Evolutionary conservation across 1,140 invertebrate species (phyloP).

Genomic region (Tyrophagus putrescentiae): DNA sequence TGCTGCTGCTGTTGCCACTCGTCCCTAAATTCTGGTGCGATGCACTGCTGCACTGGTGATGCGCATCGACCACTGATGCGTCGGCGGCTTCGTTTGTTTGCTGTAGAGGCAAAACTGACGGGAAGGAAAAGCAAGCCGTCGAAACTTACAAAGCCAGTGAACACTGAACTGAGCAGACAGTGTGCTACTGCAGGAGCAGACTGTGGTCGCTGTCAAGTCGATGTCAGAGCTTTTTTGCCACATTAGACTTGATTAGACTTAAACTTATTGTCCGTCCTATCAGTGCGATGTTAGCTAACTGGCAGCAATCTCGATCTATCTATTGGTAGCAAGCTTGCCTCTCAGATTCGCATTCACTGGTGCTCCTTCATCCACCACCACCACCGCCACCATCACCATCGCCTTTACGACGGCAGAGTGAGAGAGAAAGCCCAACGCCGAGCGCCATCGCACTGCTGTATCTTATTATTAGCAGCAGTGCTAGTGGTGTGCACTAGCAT

Average conservation of each 20-base stretch:
- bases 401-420: neutral
- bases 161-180: too few species aligned
- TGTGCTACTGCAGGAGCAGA: neutral
- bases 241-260: constrained; percentile 14
- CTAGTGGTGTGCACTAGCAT: neutral
- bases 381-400: neutral
- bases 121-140: too few species aligned
- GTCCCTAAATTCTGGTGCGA: too few species aligned
- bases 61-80: too few species aligned
- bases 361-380: neutral
- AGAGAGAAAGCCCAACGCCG: neutral
- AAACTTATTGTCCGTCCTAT: constrained; percentile 6
- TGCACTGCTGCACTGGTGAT: too few species aligned
- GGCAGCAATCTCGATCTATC: constrained; percentile 12
- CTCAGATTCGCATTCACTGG: neutral
- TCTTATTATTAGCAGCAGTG: constrained; percentile 11
- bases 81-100: too few species aligned
- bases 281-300: neutral
- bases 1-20: too few species aligned
- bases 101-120: too few species aligned
- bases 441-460: constrained; percentile 3
- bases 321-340: neutral
- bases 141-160: too few species aligned
- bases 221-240: constrained; percentile 1
- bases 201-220: constrained; percentile 6